These are phyloP conservation scores for Lapara coniferarum DNA, from an alignment of 2,888 invertebrate species.

Conservation along the genomic window DNA sequence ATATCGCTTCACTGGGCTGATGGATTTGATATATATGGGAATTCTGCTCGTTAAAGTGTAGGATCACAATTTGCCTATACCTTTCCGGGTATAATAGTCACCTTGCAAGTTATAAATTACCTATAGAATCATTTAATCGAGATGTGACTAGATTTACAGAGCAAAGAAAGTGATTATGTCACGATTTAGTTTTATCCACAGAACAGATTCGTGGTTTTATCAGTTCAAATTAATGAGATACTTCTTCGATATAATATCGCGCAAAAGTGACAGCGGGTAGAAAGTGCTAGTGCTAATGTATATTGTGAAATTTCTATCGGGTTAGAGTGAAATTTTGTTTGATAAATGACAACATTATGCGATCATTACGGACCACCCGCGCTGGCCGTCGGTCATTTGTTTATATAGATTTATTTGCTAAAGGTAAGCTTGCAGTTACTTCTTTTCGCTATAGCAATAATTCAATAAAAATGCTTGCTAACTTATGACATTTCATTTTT, in stretches of 20 bases:
- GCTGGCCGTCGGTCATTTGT: conserved; percentile 61
- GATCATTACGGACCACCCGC: conserved; percentile 65
- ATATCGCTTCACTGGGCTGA: too few species aligned
- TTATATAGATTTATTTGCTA: conserved; percentile 40
- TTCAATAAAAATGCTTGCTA: neutral
- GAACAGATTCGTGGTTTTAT: too few species aligned
- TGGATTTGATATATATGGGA: too few species aligned
- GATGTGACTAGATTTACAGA: neutral
- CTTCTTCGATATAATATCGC: neutral
- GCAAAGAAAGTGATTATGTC: conserved; percentile 16
- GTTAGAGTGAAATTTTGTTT: conserved; percentile 67
- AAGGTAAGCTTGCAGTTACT: neutral
- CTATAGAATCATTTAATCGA: neutral
- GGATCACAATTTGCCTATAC: neutral
- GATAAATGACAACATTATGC: conserved; percentile 60
- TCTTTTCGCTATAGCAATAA: neutral
- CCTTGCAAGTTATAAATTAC: neutral
- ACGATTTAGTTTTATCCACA: neutral
- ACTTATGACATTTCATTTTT: neutral
- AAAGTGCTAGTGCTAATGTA: conserved; percentile 21
- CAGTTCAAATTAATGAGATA: neutral
- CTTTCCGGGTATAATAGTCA: neutral
- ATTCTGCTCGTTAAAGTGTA: too few species aligned
- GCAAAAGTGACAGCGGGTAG: conserved; percentile 8
- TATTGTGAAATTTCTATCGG: conserved; percentile 32